Conservation (phyloP, 2,888 invertebrate species). For the Drosophila algonquin region DNA sequence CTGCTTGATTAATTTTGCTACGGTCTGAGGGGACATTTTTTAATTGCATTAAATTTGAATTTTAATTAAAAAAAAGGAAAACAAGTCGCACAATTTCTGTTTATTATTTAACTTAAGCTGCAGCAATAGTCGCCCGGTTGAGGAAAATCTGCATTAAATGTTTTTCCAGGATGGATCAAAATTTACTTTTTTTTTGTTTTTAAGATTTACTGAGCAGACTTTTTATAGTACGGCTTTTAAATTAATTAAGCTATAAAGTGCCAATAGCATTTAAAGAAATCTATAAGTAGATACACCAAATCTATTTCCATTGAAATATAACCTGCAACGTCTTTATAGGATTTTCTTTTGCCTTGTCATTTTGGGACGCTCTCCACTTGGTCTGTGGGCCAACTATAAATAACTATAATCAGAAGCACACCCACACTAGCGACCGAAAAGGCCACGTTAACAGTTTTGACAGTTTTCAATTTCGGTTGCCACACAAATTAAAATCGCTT, state of each 20-base stretch:
- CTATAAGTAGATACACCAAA: background rate
- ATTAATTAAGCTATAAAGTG: background rate
- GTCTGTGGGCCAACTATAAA: conserved; percentile 50
- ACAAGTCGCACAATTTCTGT: background rate
- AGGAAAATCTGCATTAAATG: conserved; percentile 3
- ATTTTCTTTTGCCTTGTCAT: background rate
- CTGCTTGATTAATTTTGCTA: conserved; percentile 31
- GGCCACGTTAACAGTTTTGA: conserved; percentile 71
- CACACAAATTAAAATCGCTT: conserved; percentile 70
- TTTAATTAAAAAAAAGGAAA: conserved; percentile 18
- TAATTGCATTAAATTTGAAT: conserved; percentile 27
- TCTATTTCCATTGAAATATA: background rate
- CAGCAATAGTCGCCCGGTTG: background rate
- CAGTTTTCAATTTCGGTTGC: conserved; percentile 70
- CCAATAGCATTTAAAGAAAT: background rate
- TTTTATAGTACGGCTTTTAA: background rate
- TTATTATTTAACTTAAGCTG: conserved; percentile 9
- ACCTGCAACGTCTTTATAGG: background rate
- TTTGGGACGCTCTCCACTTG: background rate
- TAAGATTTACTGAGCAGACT: no score
- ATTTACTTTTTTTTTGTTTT: no score
- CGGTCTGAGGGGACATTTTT: conserved; percentile 5
- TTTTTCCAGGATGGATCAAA: background rate
- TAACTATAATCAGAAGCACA: conserved; percentile 27
- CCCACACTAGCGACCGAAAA: conserved; percentile 17